Evolutionary conservation across 2,113 vertebrate species (phyloP), one percentile per base, ranked within the genome.

Genomic region (Pimephales promelas): DNA sequence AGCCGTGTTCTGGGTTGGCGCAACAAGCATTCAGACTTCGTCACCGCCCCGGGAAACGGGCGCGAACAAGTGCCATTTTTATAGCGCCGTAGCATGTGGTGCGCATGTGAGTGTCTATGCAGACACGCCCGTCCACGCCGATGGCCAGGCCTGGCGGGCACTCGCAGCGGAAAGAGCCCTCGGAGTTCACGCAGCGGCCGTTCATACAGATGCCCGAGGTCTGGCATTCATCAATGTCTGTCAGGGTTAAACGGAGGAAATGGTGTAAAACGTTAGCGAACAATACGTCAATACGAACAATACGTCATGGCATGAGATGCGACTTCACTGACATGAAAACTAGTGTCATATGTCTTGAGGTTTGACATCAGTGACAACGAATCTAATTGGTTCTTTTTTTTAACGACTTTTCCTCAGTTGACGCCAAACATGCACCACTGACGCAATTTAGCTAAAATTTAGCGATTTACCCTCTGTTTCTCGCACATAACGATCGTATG

Each of bases 141-240:
- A 99, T 97, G 2, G 97, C 98, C 89, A 99, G 91, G 5, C 98
- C 98, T 0, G 96, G 96, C 0, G 97, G 96, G 86, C 98, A 99
- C 93, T 99, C 98, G n/a, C 98, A 99, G 89, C 96, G 97, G 92
- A 98, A 99, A 2, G 98, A 99, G 31, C 98, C 98, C 87, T 99
- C 98, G 0, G 95, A 97, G 93, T 99, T 99, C 84, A 99, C 95
- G 89, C 98, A 99, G 89, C 97, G 97, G 2, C 98, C 98, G 0
- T 99, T 99, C 98, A 99, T 99, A 43, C 98, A 99, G 91, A 99
- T 99, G 11, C 98, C 98, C 0, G 98, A 96, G 0, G 97, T 99
- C 92, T 96, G 96, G 9, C 98, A 99, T 86, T 99, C 98, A 0
- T 99, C 97, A 0, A 99, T 95, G 85, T 99, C 98, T 99, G 93